Evolutionary conservation across 2,888 invertebrate genomes (phyloP).

Genomic region (Neoaliturus tenellus): DNA sequence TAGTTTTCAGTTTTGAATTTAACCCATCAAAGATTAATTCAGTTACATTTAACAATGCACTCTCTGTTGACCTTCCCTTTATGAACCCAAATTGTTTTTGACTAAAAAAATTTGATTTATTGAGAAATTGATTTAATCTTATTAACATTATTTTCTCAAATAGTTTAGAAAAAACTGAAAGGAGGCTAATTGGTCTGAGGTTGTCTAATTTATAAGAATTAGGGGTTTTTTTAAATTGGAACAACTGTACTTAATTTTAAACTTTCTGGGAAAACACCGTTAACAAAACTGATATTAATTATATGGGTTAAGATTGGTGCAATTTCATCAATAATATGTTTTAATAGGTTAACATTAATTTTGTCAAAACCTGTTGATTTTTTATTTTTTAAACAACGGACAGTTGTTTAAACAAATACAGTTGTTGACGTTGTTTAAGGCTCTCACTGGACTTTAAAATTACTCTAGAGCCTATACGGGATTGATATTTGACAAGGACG

Average conservation of each 20-base stretch:
- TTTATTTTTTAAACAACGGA: constrained; percentile 6
- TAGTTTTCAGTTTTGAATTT: not conserved
- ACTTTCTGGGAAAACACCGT: constrained; percentile 4
- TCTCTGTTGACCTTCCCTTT: not conserved
- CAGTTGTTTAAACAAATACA: not conserved
- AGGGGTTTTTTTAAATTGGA: too few species aligned
- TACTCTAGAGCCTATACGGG: too few species aligned
- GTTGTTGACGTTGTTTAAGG: too few species aligned
- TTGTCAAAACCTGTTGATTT: too few species aligned
- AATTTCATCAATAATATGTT: constrained; percentile 25
- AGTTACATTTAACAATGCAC: too few species aligned
- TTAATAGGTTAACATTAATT: not conserved
- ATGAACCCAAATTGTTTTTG: constrained; percentile 1
- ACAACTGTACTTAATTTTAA: not conserved
- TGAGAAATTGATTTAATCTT: not conserved
- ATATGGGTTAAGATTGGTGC: not conserved
- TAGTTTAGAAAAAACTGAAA: not conserved
- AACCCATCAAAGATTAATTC: too few species aligned
- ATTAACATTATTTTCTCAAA: not conserved
- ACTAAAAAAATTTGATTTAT: constrained; percentile 24
- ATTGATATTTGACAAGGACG: too few species aligned
- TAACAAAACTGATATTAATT: constrained; percentile 31
- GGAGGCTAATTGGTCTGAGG: too few species aligned
- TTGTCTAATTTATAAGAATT: too few species aligned
- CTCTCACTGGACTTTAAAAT: too few species aligned